Conservation (phyloP, 1,140 invertebrate species). For the Bombus sylvicola region DNA sequence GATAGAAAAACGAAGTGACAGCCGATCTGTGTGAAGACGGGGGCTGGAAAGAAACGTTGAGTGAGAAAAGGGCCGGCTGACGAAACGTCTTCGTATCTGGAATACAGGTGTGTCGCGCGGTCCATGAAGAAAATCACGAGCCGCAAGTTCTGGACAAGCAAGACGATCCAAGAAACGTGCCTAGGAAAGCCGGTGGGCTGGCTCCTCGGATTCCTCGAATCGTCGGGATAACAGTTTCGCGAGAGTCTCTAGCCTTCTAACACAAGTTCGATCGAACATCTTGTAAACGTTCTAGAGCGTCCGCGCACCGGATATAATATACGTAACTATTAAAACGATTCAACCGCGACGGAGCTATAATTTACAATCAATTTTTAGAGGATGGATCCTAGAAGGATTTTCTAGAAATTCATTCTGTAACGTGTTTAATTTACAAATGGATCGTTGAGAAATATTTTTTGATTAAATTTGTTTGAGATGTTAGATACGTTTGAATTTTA, state of each 20-base stretch:
- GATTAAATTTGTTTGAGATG: neutral
- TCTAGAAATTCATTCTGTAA: neutral
- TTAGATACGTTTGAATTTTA: too few relatives aligned
- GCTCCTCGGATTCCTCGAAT: conserved; percentile 50
- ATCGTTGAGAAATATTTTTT: neutral
- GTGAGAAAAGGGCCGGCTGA: conserved; percentile 55
- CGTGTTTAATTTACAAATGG: neutral
- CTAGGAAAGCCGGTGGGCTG: conserved; percentile 59
- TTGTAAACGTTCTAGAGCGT: conserved; percentile 34
- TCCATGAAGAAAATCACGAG: conserved; percentile 66
- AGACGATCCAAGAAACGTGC: conserved; percentile 65
- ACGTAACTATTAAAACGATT: conserved; percentile 39
- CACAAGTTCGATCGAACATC: conserved; percentile 18
- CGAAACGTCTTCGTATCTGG: conserved; percentile 67
- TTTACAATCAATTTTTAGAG: neutral
- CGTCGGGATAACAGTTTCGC: conserved; percentile 51
- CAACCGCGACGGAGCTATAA: conserved; percentile 36
- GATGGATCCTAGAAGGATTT: neutral
- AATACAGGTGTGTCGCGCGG: conserved; percentile 65
- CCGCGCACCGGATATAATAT: conserved; percentile 32
- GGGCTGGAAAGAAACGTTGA: conserved; percentile 30
- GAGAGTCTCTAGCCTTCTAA: conserved; percentile 26
- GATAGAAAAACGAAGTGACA: conserved; percentile 41
- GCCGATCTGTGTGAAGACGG: conserved; percentile 36
- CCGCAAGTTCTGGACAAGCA: conserved; percentile 61